phyloP scores from a whole-genome alignment of 2,888 invertebrate genomes.

The Palloptera scutellata region DNA sequence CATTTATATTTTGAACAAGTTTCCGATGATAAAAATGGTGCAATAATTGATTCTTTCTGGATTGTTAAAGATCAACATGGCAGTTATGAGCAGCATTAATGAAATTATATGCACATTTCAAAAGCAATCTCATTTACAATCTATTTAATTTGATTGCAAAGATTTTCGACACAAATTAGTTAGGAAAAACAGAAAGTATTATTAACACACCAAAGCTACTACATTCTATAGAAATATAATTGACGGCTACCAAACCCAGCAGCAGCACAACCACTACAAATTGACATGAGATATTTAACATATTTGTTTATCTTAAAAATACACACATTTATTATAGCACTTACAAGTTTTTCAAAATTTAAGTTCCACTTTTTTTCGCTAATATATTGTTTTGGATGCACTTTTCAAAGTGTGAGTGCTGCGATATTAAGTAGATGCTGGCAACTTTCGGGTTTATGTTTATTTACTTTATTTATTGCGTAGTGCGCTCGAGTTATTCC shows the following conservation, averaged over 20 bases:
- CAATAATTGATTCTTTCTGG: constrained; percentile 76
- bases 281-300: too few species aligned
- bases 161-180: not conserved
- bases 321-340: not conserved
- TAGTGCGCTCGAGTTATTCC: too few species aligned
- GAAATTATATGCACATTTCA: not conserved
- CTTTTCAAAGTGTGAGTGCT: too few species aligned
- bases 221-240: not conserved
- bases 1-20: constrained; percentile 93
- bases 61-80: constrained; percentile 68
- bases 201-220: not conserved
- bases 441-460: too few species aligned
- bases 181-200: too few species aligned
- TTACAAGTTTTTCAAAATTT: not conserved
- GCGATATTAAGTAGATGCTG: too few species aligned
- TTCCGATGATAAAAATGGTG: constrained; percentile 75
- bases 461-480: too few species aligned
- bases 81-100: constrained; percentile 43
- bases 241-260: too few species aligned
- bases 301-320: not conserved
- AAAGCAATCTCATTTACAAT: not conserved
- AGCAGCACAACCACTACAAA: too few species aligned
- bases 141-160: not conserved
- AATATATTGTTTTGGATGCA: too few species aligned
- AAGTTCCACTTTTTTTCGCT: not conserved